phyloP scores from a whole-genome alignment of 2,888 invertebrate species.

The Lepetodrilus schrolli region DNA sequence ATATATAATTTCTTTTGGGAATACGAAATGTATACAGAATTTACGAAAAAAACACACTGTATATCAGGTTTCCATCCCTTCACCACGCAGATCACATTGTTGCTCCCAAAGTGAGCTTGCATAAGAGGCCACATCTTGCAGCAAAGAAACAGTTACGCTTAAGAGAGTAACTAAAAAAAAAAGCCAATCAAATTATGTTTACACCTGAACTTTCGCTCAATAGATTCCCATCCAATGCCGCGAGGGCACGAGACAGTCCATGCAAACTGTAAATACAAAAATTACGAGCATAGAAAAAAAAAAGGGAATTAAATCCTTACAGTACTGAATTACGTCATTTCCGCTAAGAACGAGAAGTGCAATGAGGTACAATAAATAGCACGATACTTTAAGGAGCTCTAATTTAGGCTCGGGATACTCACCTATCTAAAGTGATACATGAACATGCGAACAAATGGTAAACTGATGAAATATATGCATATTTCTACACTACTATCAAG shows the following conservation, averaged over 20 bases:
- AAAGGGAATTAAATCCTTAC: not conserved
- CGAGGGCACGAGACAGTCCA: not conserved
- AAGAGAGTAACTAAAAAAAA: not conserved
- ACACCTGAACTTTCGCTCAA: not conserved
- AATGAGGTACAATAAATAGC: not conserved
- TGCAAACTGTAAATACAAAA: not conserved
- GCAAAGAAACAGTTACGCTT: not conserved
- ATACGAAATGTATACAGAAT: not conserved
- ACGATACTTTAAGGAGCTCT: no score
- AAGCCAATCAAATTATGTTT: no score
- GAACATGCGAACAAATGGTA: conserved; percentile 17
- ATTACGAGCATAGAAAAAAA: no score
- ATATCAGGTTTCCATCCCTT: no score
- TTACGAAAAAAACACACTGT: not conserved
- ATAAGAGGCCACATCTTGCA: not conserved
- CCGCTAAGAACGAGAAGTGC: not conserved
- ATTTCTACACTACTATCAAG: not conserved
- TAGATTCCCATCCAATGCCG: not conserved
- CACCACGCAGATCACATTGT: conserved; percentile 8
- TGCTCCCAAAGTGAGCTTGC: not conserved
- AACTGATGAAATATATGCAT: conserved; percentile 1
- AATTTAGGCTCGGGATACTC: not conserved
- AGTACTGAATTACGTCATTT: not conserved
- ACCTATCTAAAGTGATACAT: not conserved
- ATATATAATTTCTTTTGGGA: conserved; percentile 17